phyloP scores from a whole-genome alignment of 2,888 invertebrate species.

The Scaptomyza parva region DNA sequence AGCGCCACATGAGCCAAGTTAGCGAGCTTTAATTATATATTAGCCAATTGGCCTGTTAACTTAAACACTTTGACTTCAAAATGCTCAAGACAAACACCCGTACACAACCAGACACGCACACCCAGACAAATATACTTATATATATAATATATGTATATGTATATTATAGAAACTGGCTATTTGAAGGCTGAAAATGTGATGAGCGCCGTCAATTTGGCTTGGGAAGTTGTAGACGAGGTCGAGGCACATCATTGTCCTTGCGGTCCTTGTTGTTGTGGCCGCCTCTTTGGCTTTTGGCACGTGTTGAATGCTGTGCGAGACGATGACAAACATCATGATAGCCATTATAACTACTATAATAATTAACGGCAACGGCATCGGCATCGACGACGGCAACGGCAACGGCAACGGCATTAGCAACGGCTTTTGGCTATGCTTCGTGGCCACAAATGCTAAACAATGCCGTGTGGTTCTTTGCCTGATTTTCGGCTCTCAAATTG shows the following conservation, averaged over 20 bases:
- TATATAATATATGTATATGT: constrained; percentile 7
- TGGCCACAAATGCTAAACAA: constrained; percentile 51
- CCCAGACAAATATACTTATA: constrained; percentile 1
- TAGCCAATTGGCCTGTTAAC: constrained; percentile 57
- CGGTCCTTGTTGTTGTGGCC: constrained; percentile 36
- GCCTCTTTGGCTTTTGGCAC: constrained; percentile 31
- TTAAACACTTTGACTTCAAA: constrained; percentile 64
- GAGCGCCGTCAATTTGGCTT: constrained; percentile 55
- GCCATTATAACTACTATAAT: constrained; percentile 57
- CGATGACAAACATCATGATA: constrained; percentile 58
- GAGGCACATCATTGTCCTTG: constrained; percentile 39
- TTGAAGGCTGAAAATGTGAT: constrained; percentile 44
- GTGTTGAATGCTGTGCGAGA: constrained; percentile 55
- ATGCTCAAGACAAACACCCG: constrained; percentile 27
- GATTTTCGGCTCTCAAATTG: constrained; percentile 28
- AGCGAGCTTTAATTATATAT: constrained; percentile 70
- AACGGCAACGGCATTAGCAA: not conserved
- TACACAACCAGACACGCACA: constrained; percentile 9
- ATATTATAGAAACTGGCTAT: constrained; percentile 25
- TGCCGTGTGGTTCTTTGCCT: constrained; percentile 19
- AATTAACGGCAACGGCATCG: constrained; percentile 29
- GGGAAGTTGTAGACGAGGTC: constrained; percentile 43
- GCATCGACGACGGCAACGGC: constrained; percentile 5
- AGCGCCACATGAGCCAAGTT: constrained; percentile 15
- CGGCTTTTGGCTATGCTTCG: constrained; percentile 17